Percentiles rank a stretch among this genome's conserved stretches.
Evolutionary conservation across 1,140 invertebrate genomes (phyloP).

Genomic region (Sweltsa coloradensis): DNA sequence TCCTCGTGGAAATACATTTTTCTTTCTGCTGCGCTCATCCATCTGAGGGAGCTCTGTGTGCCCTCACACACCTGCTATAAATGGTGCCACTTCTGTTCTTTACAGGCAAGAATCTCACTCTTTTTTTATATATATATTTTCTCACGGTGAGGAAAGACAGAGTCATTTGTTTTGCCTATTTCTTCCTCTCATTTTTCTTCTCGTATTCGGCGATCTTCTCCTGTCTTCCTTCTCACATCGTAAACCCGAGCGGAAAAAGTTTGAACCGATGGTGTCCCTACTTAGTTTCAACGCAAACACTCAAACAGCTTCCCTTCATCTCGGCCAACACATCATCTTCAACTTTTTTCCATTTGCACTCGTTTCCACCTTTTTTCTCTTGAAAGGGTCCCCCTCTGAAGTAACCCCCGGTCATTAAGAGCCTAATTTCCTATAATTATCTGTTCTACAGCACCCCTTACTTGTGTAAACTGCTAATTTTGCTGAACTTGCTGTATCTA

Average conservation of each 20-base stretch:
- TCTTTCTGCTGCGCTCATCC: background rate
- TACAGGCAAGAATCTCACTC: no score
- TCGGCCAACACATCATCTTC: no score
- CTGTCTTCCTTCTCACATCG: slow-evolving; percentile 11
- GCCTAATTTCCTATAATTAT: no score
- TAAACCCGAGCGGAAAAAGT: slow-evolving; percentile 9
- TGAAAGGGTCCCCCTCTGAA: no score
- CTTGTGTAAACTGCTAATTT: no score
- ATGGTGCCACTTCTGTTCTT: background rate
- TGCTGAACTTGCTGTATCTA: no score
- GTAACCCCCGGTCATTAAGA: no score
- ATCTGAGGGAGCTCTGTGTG: background rate
- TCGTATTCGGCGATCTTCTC: slow-evolving; percentile 4
- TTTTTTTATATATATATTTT: background rate
- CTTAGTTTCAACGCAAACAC: no score
- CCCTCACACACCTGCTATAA: slow-evolving; percentile 1
- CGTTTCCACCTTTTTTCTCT: no score
- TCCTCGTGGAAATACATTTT: background rate
- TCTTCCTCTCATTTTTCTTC: slow-evolving; percentile 10
- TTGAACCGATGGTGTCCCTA: slow-evolving; percentile 10
- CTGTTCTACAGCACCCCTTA: no score
- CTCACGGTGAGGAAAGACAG: slow-evolving; percentile 1
- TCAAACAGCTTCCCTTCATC: no score
- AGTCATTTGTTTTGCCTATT: slow-evolving; percentile 9
- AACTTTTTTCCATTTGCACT: no score